A percentile compares a stretch with the other conserved stretches of the same genome.
Evolutionary conservation across 2,113 vertebrate species (phyloP).

Genomic region (Zootoca vivipara): DNA sequence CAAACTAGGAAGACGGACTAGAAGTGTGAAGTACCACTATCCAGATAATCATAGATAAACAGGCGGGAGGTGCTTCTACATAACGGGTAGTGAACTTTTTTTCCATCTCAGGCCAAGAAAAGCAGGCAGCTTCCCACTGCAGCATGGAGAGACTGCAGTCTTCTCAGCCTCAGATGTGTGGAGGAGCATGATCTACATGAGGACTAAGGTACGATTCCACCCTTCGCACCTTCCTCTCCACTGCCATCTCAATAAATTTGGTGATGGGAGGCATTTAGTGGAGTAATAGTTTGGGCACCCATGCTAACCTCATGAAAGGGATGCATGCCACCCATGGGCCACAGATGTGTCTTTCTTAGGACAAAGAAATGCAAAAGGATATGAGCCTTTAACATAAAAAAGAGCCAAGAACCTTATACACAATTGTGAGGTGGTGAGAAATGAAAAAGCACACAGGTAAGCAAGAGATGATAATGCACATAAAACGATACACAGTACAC

Average conservation of each 20-base stretch:
- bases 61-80: not conserved
- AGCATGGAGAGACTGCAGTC: not conserved
- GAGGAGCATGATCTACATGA: not conserved
- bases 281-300: not conserved
- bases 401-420: not conserved
- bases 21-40: not conserved
- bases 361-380: not conserved
- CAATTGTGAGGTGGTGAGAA: not conserved
- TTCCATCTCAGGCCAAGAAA: not conserved
- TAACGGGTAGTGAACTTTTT: not conserved
- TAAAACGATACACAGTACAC: conserved; percentile 7
- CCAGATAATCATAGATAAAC: not conserved
- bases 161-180: not conserved
- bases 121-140: not conserved
- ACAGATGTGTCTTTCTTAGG: not conserved
- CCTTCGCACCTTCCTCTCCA: not conserved
- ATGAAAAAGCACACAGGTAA: not conserved
- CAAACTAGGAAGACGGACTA: not conserved
- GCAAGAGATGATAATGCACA: not conserved
- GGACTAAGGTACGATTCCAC: not conserved
- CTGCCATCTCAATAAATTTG: not conserved
- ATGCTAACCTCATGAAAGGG: not conserved
- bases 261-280: not conserved
- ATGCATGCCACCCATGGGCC: not conserved
- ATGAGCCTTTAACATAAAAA: not conserved